phyloP scores from a whole-genome alignment of 2,797 vertebrate species.

The Scarus forsteni region DNA sequence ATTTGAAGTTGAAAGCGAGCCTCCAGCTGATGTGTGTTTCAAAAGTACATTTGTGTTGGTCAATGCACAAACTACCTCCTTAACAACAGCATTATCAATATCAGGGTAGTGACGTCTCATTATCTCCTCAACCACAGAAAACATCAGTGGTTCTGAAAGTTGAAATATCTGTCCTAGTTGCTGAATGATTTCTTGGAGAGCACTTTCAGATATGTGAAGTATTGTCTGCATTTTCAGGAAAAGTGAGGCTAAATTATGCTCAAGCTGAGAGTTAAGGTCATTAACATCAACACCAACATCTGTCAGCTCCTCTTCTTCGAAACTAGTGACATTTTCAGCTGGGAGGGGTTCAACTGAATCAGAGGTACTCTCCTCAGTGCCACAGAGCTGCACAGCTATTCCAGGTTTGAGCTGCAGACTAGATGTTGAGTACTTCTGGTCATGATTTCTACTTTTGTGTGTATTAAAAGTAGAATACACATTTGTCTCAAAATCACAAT shows the following conservation, averaged over 20 bases:
- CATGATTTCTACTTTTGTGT: not conserved
- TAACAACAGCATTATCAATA: conserved; percentile 6
- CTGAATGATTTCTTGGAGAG: conserved; percentile 16
- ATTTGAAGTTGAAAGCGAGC: not conserved
- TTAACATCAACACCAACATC: not conserved
- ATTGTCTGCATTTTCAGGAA: conserved; percentile 16
- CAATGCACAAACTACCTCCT: not conserved
- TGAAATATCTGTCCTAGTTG: not conserved
- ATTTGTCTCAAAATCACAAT: conserved; percentile 19
- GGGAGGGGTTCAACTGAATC: not conserved
- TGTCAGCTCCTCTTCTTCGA: not conserved
- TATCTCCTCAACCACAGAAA: not conserved
- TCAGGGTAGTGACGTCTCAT: not conserved
- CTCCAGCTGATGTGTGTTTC: not conserved
- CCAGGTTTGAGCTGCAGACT: no score
- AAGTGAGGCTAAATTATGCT: conserved; percentile 8
- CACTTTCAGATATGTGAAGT: conserved; percentile 11
- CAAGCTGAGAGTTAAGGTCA: conserved; percentile 9
- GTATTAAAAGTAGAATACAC: conserved; percentile 4
- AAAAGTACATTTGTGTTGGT: not conserved
- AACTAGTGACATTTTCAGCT: conserved; percentile 5
- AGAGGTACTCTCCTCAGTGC: not conserved
- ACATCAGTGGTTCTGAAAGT: conserved; percentile 6
- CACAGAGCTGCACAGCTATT: not conserved
- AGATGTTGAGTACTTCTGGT: no score